These are phyloP conservation scores for Drosophila anomalipes DNA, from an alignment of 2,888 invertebrate species.

Conservation along the genomic window DNA sequence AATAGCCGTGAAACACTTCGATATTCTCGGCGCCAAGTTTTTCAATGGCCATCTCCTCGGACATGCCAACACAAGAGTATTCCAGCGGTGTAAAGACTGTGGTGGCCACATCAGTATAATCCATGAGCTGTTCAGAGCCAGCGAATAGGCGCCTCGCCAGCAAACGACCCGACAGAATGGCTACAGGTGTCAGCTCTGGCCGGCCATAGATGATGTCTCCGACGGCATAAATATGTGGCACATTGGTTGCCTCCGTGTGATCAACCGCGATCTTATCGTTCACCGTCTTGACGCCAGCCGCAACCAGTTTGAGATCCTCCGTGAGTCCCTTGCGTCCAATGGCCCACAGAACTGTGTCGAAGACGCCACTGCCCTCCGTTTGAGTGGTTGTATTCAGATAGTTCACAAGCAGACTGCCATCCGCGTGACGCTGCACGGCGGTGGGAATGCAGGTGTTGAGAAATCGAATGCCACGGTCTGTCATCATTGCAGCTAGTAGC, in stretches of 20 bases:
- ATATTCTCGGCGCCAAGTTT: slow-evolving; percentile 91
- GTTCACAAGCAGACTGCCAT: slow-evolving; percentile 89
- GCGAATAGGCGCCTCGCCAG: slow-evolving; percentile 91
- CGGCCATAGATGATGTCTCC: slow-evolving; percentile 94
- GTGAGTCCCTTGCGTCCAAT: slow-evolving; percentile 92
- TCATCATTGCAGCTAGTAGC: slow-evolving; percentile 91
- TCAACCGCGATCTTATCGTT: slow-evolving; percentile 90
- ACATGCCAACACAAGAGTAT: slow-evolving; percentile 95
- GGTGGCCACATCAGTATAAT: slow-evolving; percentile 94
- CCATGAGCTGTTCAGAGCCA: slow-evolving; percentile 88
- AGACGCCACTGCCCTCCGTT: slow-evolving; percentile 87
- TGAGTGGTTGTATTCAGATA: slow-evolving; percentile 86
- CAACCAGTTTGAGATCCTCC: slow-evolving; percentile 89
- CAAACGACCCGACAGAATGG: slow-evolving; percentile 94
- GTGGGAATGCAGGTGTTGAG: slow-evolving; percentile 89
- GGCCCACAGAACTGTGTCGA: slow-evolving; percentile 94
- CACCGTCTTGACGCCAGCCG: slow-evolving; percentile 89
- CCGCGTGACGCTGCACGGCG: slow-evolving; percentile 88
- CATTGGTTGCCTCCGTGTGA: slow-evolving; percentile 92
- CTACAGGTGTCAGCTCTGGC: slow-evolving; percentile 97
- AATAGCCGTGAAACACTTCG: slow-evolving; percentile 96
- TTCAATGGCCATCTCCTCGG: slow-evolving; percentile 92
- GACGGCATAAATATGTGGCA: slow-evolving; percentile 95
- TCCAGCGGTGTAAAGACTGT: slow-evolving; percentile 98
- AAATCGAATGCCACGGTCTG: slow-evolving; percentile 91